Evolutionary conservation across 2,113 vertebrate genomes (phyloP), one percentile per base, ranked within the genome.

Genomic region (Megalops atlanticus): DNA sequence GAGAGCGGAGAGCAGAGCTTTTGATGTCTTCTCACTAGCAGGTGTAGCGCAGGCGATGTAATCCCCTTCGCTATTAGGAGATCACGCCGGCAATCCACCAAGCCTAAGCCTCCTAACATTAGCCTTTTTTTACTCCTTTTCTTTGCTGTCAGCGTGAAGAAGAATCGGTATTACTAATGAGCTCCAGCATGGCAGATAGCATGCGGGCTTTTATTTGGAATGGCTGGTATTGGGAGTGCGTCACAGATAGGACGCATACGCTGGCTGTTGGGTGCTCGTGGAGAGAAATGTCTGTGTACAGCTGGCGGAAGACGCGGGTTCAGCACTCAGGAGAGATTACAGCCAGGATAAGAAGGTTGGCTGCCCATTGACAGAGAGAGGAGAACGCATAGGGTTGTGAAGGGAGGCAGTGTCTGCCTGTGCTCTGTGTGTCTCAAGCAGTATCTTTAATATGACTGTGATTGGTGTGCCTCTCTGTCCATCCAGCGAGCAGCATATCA

Each of bases 1-100:
- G 58, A 24, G 58, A 41, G 74, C 12, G n/a, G 16, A 33, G 31
- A 41, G 74, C 12, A 15, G 35, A 14, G 31, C 16, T 35, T 58
- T 39, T 39, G 76, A 38, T 58, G 18, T 16, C 35, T 12, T 77
- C 49, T 49, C 45, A 38, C 12, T 12, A 33, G 77, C 77, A 79
- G 64, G 58, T 79, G 58, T 45, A 39, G 64, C 14, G 11, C 8
- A 18, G 77, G n/a, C n/a, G n/a, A 45, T n/a, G 24, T 70, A 79
- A 70, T 41, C 64, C 58, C 38, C 77, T 45, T 41, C 38, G 5
- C n/a, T 64, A 70, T 79, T 79, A 58, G 49, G 76, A 45, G 76
- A 36, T 77, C 47, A 58, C 45, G 12, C 76, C 24, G 76, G 18
- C 49, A 77, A 58, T 58, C 47, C 76, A 36, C 58, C 16, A 49